phyloP scores from a whole-genome alignment of 2,888 invertebrate species.

The Drosophila cracens region DNA sequence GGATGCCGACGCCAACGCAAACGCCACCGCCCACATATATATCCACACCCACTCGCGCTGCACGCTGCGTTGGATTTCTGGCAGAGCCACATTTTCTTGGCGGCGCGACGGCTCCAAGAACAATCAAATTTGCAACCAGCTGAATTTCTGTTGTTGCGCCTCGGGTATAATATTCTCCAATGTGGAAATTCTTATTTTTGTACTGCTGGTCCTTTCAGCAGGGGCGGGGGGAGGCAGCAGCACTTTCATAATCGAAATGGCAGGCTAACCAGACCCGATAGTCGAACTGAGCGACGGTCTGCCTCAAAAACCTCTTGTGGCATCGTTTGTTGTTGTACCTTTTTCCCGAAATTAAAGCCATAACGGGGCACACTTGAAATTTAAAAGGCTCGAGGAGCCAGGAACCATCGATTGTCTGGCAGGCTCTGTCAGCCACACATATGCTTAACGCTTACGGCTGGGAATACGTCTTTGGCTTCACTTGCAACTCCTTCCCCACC shows the following conservation, averaged over 20 bases:
- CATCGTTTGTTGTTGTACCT: neutral
- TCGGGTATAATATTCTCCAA: constrained; percentile 56
- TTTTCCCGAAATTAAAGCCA: constrained; percentile 41
- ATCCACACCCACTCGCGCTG: constrained; percentile 10
- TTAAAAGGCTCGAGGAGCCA: constrained; percentile 35
- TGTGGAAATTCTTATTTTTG: constrained; percentile 12
- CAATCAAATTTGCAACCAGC: constrained; percentile 79
- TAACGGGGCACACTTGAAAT: constrained; percentile 50
- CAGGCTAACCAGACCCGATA: constrained; percentile 54
- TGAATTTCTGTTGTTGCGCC: constrained; percentile 58
- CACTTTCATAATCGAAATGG: constrained; percentile 78
- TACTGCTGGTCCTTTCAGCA: constrained; percentile 28
- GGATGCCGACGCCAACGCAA: constrained; percentile 48
- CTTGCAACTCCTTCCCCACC: neutral
- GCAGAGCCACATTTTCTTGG: constrained; percentile 23
- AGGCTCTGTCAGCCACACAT: constrained; percentile 69
- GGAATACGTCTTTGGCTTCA: constrained; percentile 48
- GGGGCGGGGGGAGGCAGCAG: constrained; percentile 31
- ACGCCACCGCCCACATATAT: neutral
- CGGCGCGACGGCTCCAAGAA: constrained; percentile 58
- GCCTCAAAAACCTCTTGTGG: constrained; percentile 19
- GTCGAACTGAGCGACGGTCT: constrained; percentile 30
- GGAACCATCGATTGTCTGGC: constrained; percentile 55
- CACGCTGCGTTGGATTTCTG: constrained; percentile 2
- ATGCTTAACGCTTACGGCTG: constrained; percentile 69